Percentiles rank a stretch among this genome's conserved stretches.
Evolutionary conservation across 2,888 invertebrate genomes (phyloP).

Genomic region (Idaea biselata): DNA sequence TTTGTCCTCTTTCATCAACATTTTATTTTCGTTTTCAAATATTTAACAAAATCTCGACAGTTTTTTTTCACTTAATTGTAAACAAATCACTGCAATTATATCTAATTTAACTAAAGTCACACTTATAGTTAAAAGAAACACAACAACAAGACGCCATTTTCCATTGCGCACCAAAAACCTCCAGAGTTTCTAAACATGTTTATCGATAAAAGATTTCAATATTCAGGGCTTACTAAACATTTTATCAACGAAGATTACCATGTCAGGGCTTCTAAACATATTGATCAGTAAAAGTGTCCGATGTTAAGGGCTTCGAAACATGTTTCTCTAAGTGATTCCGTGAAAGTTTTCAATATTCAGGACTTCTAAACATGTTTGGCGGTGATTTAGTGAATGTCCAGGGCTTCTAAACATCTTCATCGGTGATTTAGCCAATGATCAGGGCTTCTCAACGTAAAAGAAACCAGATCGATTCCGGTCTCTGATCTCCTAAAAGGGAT

Average conservation of each 20-base stretch:
- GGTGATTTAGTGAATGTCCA: neutral
- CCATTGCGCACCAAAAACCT: neutral
- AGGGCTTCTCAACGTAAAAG: neutral
- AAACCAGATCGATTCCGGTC: neutral
- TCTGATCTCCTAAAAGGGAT: neutral
- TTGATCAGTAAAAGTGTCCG: too few species aligned
- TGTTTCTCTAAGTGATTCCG: too few species aligned
- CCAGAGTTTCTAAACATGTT: too few species aligned
- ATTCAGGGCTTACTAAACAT: too few species aligned
- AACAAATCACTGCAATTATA: neutral
- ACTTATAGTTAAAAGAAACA: slow-evolving; percentile 15
- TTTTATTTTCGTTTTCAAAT: neutral
- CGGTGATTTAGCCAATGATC: neutral
- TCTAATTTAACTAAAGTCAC: neutral
- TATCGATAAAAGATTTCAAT: too few species aligned
- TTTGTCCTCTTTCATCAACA: neutral
- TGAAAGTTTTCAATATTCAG: too few species aligned
- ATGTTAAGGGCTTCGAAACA: too few species aligned
- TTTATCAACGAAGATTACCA: too few species aligned
- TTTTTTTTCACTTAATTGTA: neutral
- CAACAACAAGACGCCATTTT: slow-evolving; percentile 11
- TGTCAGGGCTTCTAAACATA: too few species aligned
- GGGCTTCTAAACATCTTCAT: neutral
- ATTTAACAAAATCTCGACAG: neutral
- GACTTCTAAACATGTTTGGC: neutral